A percentile compares a stretch with the other conserved stretches of the same genome.
Evolutionary conservation across 2,797 vertebrate species (phyloP).

Genomic region (Lutjanus campechanus): DNA sequence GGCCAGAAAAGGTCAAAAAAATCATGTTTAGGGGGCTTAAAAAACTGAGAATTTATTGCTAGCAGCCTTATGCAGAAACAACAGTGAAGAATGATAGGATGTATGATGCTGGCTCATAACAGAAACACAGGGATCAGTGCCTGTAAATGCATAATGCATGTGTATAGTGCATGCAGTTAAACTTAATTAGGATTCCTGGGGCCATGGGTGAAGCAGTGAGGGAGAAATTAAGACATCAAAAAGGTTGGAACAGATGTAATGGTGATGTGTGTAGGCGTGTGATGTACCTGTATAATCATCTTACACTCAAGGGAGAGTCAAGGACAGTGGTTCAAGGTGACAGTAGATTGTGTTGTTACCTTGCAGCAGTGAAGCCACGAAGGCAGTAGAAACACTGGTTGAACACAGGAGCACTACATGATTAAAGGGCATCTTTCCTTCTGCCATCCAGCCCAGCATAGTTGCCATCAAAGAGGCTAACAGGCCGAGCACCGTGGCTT

Average conservation of each 20-base stretch:
- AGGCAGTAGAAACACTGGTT: conserved; percentile 92
- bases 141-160: neutral
- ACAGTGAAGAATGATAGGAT: neutral
- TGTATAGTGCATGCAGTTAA: neutral
- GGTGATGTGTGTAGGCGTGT: neutral
- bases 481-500: conserved; percentile 94
- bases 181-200: neutral
- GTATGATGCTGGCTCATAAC: neutral
- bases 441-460: conserved; percentile 91
- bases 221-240: neutral
- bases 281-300: neutral
- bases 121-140: neutral
- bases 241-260: neutral
- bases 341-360: conserved; percentile 78
- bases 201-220: neutral
- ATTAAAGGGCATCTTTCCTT: conserved; percentile 88
- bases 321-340: neutral
- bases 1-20: neutral
- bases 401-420: conserved; percentile 92
- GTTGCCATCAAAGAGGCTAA: conserved; percentile 91
- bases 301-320: neutral
- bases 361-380: conserved; percentile 93
- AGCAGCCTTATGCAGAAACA: neutral
- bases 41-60: neutral
- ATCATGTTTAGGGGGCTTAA: neutral